A percentile compares a stretch with the other conserved stretches of the same genome.
Conservation (phyloP, 2,113 vertebrate genomes). For the Hippolais icterina region DNA sequence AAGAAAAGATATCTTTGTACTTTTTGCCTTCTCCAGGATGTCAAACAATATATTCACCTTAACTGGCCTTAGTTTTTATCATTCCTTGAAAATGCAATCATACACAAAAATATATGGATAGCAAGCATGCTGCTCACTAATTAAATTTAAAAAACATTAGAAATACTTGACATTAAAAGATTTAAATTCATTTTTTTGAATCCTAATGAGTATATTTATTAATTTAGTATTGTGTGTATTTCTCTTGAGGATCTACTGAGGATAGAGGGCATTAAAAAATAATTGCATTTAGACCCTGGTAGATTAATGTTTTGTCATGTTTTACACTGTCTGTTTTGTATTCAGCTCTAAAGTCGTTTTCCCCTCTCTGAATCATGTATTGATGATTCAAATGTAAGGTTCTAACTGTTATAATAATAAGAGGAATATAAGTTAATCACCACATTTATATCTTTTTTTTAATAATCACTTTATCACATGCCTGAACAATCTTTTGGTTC, state of each 20-base stretch:
- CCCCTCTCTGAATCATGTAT: background rate
- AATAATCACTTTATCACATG: background rate
- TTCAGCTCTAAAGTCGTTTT: slow-evolving; percentile 54
- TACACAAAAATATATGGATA: slow-evolving; percentile 30
- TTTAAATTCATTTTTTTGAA: slow-evolving; percentile 65
- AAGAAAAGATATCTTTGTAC: background rate
- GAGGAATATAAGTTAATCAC: background rate
- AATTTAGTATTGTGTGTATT: slow-evolving; percentile 13
- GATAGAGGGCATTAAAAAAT: slow-evolving; percentile 62
- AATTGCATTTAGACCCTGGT: slow-evolving; percentile 68
- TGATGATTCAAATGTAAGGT: slow-evolving; percentile 6
- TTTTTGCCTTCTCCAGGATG: background rate
- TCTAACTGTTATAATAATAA: background rate
- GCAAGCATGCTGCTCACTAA: slow-evolving; percentile 24
- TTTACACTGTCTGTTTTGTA: slow-evolving; percentile 57
- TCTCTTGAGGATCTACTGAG: slow-evolving; percentile 51
- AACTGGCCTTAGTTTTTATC: background rate
- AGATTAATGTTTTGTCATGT: slow-evolving; percentile 61
- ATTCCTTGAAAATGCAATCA: slow-evolving; percentile 20
- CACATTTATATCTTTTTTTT: background rate
- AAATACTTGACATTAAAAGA: slow-evolving; percentile 66
- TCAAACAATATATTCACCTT: background rate
- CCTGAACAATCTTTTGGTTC: background rate
- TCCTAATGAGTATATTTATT: slow-evolving; percentile 32
- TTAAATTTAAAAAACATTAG: slow-evolving; percentile 68